Base-by-base conservation (phyloP, 2,888 invertebrate species). In the Subacronicta megacephala region DNA sequence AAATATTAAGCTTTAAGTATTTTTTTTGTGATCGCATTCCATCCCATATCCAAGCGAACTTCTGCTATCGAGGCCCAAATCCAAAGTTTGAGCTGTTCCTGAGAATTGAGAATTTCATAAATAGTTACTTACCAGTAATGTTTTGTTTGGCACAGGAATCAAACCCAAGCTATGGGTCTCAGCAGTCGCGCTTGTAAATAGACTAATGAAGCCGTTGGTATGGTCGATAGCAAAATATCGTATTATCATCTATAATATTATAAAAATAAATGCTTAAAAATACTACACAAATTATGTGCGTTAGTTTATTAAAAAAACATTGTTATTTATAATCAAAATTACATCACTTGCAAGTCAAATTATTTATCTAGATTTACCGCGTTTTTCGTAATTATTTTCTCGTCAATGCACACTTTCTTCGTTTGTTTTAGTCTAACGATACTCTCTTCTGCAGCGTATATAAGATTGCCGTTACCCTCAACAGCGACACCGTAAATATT, bases 371-470 rank as follows among this genome's bases (percentile, higher is more conserved):
- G 17, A n/a, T 36, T 13, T 0, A 43, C 7, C 10, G 17, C 9
- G 0, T 33, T 12, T 40, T 23, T 52, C 0, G 15, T 9, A 7
- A 29, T 7, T 9, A 4, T 0, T 0, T 17, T 16, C 5, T 31
- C 16, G n/a, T 16, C 17, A 1, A 9, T 6, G 47, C 83, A 82
- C 13, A 35, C 20, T 20, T 23, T 29, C 15, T 53, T 66, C 7
- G 71, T 59, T 7, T 63, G 75, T 20, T 62, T 81, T 1, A 86
- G 61, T 68, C 80, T 78, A 3, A 80, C 56, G 26, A 86, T 73
- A 42, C 64, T 75, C 5, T 78, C 61, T 26, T 72, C 73, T 3
- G 52, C 33, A 4, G 81, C 73, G 58, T 83, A 85, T 45, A 86
- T 79, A 3, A 84, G 63, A 12, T 72, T 70, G 3, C 75, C 79